Evolutionary conservation across 2,797 vertebrate genomes (phyloP), one percentile per base, ranked within the genome.

Genomic region (Synanceia verrucosa): DNA sequence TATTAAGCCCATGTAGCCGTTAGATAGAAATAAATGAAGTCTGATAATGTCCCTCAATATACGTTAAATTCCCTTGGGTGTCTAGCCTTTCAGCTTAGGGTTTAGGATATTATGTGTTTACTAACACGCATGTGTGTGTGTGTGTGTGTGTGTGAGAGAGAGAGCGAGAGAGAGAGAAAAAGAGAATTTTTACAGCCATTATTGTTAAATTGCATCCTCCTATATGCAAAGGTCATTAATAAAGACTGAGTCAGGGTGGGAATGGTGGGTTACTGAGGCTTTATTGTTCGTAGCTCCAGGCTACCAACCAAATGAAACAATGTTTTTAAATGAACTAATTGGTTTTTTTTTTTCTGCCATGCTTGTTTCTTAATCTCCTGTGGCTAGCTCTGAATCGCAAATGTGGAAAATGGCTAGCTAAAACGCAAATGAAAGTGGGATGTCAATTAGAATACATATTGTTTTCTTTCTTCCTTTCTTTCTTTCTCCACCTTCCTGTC

Each of bases 11-110:
- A 34, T 73, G 74, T 78, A 82, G 78, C 84, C 68, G 19, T 71
- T 85, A 86, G 82, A 91, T 85, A 88, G 72, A 86, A 90, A 86
- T 81, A 86, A 88, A 90, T 86, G 62, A 88, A 88, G 77, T 84
- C 86, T 78, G 83, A 86, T 88, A 84, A 87, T 85, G 84, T 86
- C 79, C 59, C 79, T 82, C 70, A 69, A 84, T 85, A 86, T 75
- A 74, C 67, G 65, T 80, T 66, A 47, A 70, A 81, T 51, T 82
- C 81, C 78, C 65, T 34, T 47, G 67, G 81, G 85, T 83, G 70
- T 81, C 61, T 84, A 70, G 71, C 73, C 78, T 83, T 77, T 89
- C 64, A 79, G 75, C 60, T 85, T 72, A 52, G 39, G 14, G 76
- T 85, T 78, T 85, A 73, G 83, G 81, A 83, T 82, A 56, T 73